Conservation (phyloP, 2,113 vertebrate genomes). For the Meleagris gallopavo region DNA sequence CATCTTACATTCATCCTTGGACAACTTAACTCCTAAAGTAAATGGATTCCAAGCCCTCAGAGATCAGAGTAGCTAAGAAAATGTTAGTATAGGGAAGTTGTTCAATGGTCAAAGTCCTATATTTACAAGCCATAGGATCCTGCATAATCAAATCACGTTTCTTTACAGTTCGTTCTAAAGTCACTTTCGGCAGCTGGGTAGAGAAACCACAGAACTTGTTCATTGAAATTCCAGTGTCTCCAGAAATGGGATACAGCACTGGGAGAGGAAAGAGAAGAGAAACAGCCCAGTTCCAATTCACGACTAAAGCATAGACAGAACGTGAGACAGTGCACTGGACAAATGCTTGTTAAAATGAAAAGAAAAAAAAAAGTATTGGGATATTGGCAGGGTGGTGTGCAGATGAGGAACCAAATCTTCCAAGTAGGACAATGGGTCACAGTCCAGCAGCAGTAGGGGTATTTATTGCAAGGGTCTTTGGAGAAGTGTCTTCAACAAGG, state of each 20-base stretch:
- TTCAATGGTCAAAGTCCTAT: not conserved
- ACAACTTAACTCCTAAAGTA: not conserved
- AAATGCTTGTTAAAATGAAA: not conserved
- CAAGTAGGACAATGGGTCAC: not conserved
- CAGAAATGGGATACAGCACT: not conserved
- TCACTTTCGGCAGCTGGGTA: rapidly evolving
- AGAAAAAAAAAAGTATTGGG: not conserved
- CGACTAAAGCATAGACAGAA: not conserved
- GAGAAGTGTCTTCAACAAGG: not conserved
- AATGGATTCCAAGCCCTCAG: not conserved
- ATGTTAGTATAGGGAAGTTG: not conserved
- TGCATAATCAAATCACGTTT: not conserved
- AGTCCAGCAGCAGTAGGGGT: rapidly evolving
- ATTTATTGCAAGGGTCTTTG: not conserved
- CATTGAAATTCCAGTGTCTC: not conserved
- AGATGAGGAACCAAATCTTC: not conserved
- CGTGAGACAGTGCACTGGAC: not conserved
- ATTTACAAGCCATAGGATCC: not conserved
- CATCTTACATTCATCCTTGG: not conserved
- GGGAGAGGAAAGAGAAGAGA: not conserved
- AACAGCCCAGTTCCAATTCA: not conserved
- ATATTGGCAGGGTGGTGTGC: not conserved
- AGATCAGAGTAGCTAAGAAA: not conserved
- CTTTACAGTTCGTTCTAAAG: not conserved
- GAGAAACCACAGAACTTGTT: not conserved